Conservation (phyloP, 2,888 invertebrate genomes). For the Eurois occulta region DNA sequence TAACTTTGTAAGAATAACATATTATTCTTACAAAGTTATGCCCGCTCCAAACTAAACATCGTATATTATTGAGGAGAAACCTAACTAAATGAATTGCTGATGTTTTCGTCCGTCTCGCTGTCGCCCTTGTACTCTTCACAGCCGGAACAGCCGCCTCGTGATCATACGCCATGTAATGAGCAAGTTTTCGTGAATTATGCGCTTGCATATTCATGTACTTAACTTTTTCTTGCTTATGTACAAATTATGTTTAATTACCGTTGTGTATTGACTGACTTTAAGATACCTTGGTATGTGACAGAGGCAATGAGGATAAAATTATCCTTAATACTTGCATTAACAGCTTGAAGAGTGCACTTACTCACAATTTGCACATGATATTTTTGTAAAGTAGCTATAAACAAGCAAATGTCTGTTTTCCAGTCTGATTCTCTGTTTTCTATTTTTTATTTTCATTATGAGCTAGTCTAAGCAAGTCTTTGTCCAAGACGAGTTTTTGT, state of each 20-base stretch:
- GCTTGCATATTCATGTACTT: slow-evolving; percentile 35
- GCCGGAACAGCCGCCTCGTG: slow-evolving; percentile 43
- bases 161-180: slow-evolving; percentile 33
- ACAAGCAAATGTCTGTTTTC: neutral
- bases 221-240: slow-evolving; percentile 30
- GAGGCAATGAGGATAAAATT: slow-evolving; percentile 11
- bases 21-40: no score
- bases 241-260: slow-evolving; percentile 1
- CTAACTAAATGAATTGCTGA: slow-evolving; percentile 1
- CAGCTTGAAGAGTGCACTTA: neutral
- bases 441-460: neutral
- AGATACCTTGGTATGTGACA: slow-evolving; percentile 14
- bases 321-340: slow-evolving; percentile 7
- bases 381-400: neutral
- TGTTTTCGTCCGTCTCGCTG: slow-evolving; percentile 33
- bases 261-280: slow-evolving; percentile 11
- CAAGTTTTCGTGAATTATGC: slow-evolving; percentile 52
- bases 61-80: neutral
- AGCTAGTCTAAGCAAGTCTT: neutral
- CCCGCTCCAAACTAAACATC: neutral
- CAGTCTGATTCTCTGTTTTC: neutral
- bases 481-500: neutral
- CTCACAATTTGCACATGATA: neutral
- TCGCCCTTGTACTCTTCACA: slow-evolving; percentile 28
- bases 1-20: neutral